Percentiles rank a stretch among this genome's conserved stretches.
These are phyloP conservation scores for Lepidothrix coronata DNA, from an alignment of 2,113 vertebrate species.

Conservation along the genomic window DNA sequence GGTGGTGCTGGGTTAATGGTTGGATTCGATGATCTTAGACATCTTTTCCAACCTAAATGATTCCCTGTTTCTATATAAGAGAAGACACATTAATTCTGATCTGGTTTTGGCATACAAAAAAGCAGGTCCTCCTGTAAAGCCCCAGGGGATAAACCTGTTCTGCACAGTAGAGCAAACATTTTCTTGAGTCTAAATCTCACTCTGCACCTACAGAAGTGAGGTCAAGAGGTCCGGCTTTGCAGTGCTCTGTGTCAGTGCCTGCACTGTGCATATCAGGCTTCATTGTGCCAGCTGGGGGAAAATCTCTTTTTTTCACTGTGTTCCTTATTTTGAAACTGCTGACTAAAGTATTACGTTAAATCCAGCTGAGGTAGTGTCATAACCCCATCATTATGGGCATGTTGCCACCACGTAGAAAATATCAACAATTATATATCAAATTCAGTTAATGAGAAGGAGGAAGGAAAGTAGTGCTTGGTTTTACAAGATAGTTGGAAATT, in stretches of 20 bases:
- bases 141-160: background rate
- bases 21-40: rapidly evolving
- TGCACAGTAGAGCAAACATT: background rate
- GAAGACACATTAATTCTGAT: background rate
- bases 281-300: background rate
- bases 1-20: background rate
- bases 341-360: background rate
- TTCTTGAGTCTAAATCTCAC: background rate
- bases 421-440: background rate
- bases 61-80: background rate
- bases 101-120: background rate
- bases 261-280: background rate
- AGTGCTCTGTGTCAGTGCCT: background rate
- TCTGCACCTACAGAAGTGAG: background rate
- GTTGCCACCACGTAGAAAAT: background rate
- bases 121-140: background rate
- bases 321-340: background rate
- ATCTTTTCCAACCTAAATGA: background rate
- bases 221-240: background rate
- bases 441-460: background rate
- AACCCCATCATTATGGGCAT: background rate
- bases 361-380: background rate
- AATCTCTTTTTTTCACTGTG: background rate
- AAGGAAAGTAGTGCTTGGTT: background rate
- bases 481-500: background rate